A percentile compares a stretch with the other conserved stretches of the same genome.
phyloP scores from a whole-genome alignment of 2,113 vertebrate species.

The Siniperca knerii region DNA sequence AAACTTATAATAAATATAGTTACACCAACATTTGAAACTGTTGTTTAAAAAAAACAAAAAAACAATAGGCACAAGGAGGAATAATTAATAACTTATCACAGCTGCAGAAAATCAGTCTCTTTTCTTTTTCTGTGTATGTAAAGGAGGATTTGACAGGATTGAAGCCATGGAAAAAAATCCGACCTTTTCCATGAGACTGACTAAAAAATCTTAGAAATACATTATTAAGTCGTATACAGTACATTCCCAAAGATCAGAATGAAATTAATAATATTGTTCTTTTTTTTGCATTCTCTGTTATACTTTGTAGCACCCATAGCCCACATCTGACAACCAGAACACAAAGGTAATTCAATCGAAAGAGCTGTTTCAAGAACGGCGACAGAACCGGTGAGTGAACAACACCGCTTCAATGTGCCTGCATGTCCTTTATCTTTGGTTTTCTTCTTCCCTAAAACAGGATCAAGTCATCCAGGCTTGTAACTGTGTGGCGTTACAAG shows the following conservation, averaged over 20 bases:
- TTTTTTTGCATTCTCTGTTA: neutral
- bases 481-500: neutral
- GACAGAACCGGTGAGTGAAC: constrained; percentile 14
- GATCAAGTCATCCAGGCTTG: neutral
- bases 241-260: neutral
- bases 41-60: neutral
- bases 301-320: no score
- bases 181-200: neutral
- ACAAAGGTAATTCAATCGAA: neutral
- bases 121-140: neutral
- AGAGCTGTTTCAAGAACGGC: neutral
- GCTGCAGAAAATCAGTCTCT: neutral
- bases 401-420: neutral
- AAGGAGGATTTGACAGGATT: neutral
- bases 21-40: neutral
- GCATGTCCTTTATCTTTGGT: constrained; percentile 48
- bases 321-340: neutral
- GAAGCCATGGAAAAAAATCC: no score
- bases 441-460: constrained; percentile 1
- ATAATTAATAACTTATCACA: neutral
- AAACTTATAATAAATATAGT: neutral
- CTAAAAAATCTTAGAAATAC: neutral
- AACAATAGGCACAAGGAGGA: neutral
- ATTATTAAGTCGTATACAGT: neutral
- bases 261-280: neutral